Base-by-base conservation (phyloP, 2,113 vertebrate species). In the Coracopsis vasa region DNA sequence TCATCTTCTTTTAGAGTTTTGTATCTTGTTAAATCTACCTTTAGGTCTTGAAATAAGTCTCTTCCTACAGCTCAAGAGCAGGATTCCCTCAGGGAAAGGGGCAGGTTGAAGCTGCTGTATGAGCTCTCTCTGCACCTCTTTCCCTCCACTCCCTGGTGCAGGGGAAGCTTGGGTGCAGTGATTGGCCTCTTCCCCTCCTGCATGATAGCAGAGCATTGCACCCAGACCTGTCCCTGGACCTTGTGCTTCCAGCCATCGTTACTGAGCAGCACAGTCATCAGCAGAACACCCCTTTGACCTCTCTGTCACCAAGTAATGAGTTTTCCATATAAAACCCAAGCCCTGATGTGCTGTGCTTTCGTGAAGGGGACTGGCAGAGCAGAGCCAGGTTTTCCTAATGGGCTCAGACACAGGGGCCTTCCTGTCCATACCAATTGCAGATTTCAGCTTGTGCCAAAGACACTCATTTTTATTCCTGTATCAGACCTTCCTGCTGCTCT, bases 401-500 rank as follows among this genome's bases (percentile, higher is more conserved):
- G 80, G 88, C 69, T 61, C 35, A 1, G 88, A 47, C 23, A 45
- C 6, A 13, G 86, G 18, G 61, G 31, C 69, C 66, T 92, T 58
- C 75, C 92, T 78, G 37, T 69, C 70, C 28, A 0, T 86, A 65
- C 90, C 29, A 16, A 44, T 21, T 50, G 91, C 91, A 75, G 88
- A n/a, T 74, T 58, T 18, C 72, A 56, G 58, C 69, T 29, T 88
- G 80, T 96, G 96, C 94, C 96, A 92, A 89, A 92, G 70, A 39
- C 65, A 47, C 78, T 95, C 48, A 42, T 87, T 94, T 91, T 96
- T 86, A 94, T 92, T 92, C 83, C 6, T 73, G 25, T 91, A 50
- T 94, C 80, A 95, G 91, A 79, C 89, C 86, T 87, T 39, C 80
- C 66, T 53, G 8, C 80, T 96, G 92, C 94, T 41, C 78, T 94